Conservation (phyloP, 2,888 invertebrate species). For the Epirrita christyi region DNA sequence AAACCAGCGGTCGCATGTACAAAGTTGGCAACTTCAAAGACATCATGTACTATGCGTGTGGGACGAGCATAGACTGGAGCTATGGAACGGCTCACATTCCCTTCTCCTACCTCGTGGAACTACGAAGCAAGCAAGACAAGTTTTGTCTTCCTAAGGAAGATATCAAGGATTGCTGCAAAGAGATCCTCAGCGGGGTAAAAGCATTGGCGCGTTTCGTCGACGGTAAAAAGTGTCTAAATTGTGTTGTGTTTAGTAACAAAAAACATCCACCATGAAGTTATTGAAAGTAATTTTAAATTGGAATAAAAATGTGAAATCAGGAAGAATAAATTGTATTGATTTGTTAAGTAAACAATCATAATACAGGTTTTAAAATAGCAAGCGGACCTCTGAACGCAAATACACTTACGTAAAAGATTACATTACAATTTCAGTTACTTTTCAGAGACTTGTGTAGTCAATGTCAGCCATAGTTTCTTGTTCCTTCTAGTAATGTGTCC, state of each 20-base stretch:
- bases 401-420: background rate
- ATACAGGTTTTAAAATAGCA: no score
- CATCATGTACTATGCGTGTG: slow-evolving; percentile 72
- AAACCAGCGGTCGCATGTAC: slow-evolving; percentile 70
- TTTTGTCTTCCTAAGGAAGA: slow-evolving; percentile 67
- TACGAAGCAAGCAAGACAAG: slow-evolving; percentile 67
- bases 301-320: slow-evolving; percentile 18
- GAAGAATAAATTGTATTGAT: slow-evolving; percentile 20
- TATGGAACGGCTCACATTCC: slow-evolving; percentile 74
- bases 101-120: slow-evolving; percentile 72
- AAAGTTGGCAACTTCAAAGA: slow-evolving; percentile 79
- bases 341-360: background rate
- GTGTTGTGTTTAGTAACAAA: slow-evolving; percentile 47
- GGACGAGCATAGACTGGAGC: slow-evolving; percentile 80
- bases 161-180: slow-evolving; percentile 67
- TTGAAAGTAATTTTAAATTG: slow-evolving; percentile 16
- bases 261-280: slow-evolving; percentile 31
- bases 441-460: no score
- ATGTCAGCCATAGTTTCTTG: no score
- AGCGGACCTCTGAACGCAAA: background rate
- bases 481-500: background rate
- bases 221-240: slow-evolving; percentile 61
- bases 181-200: slow-evolving; percentile 61
- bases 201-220: slow-evolving; percentile 68
- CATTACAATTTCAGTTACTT: background rate